Evolutionary conservation across 2,797 vertebrate species (phyloP).

Genomic region (Nasua narica): DNA sequence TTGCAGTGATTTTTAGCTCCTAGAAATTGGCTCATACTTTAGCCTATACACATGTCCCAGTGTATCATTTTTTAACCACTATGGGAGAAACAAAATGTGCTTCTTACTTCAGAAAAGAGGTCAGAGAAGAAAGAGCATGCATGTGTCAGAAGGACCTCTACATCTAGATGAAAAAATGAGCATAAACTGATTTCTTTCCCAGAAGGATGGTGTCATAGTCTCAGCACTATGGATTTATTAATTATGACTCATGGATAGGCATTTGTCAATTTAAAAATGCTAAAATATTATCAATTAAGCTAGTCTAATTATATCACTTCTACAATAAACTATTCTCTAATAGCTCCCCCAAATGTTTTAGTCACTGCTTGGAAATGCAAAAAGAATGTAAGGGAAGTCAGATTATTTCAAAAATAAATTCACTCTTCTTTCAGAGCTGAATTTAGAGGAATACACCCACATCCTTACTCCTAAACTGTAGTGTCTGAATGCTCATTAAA

Average conservation of each 20-base stretch:
- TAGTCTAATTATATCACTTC: slow-evolving; percentile 27
- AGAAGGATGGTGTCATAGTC: not conserved
- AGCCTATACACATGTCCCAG: slow-evolving; percentile 84
- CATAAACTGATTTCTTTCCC: not conserved
- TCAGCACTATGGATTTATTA: slow-evolving; percentile 26
- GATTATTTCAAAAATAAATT: slow-evolving; percentile 28
- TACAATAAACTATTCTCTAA: slow-evolving; percentile 38
- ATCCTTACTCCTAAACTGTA: not conserved
- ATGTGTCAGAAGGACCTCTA: not conserved
- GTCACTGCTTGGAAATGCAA: not conserved
- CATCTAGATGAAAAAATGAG: not conserved
- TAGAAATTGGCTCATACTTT: slow-evolving; percentile 91
- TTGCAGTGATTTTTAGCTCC: slow-evolving; percentile 76
- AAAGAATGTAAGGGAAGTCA: slow-evolving; percentile 14
- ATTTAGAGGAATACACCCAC: slow-evolving; percentile 14
- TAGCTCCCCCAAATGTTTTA: slow-evolving; percentile 39
- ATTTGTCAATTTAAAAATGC: slow-evolving; percentile 32
- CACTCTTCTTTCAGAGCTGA: slow-evolving; percentile 1
- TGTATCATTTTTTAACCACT: slow-evolving; percentile 86
- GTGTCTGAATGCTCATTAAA: not conserved
- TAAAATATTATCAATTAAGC: slow-evolving; percentile 29
- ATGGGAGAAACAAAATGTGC: slow-evolving; percentile 48
- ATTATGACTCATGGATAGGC: not conserved
- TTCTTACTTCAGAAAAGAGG: slow-evolving; percentile 47
- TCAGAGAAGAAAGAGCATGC: slow-evolving; percentile 13